phyloP scores from a whole-genome alignment of 2,888 invertebrate species.

The Danaus chrysippus region DNA sequence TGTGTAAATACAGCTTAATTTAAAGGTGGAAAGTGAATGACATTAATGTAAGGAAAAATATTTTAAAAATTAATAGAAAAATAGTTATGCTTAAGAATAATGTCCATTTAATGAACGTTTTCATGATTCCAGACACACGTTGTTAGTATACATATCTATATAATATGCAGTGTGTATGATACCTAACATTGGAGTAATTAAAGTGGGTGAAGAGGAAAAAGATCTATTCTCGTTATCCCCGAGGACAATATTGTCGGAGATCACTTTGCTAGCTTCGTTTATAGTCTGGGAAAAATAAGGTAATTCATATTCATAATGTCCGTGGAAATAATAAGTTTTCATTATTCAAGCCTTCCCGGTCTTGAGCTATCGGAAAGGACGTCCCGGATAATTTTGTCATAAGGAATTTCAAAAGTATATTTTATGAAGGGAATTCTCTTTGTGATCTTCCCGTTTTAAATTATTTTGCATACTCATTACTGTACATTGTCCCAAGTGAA shows the following conservation, averaged over 20 bases:
- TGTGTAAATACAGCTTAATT: too few species aligned
- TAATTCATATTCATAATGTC: conserved; percentile 41
- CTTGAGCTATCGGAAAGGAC: conserved; percentile 17
- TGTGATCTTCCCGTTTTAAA: background rate
- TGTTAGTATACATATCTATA: conserved; percentile 16
- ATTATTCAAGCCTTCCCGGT: conserved; percentile 33
- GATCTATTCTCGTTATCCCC: conserved; percentile 36
- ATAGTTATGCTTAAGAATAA: too few species aligned
- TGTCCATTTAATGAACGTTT: background rate
- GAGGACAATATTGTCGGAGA: conserved; percentile 32
- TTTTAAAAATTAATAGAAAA: too few species aligned
- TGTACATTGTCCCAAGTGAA: too few species aligned
- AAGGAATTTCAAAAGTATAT: conserved; percentile 15
- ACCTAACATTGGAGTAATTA: conserved; percentile 28
- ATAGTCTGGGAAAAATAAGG: conserved; percentile 32
- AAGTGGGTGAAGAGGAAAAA: conserved; percentile 30
- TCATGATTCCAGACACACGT: background rate
- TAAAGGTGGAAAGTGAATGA: too few species aligned
- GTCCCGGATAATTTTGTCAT: conserved; percentile 15
- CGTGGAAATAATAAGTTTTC: conserved; percentile 38
- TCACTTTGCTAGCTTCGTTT: conserved; percentile 31
- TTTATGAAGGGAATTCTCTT: conserved; percentile 12
- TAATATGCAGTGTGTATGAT: conserved; percentile 2
- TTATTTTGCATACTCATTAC: background rate
- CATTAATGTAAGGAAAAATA: too few species aligned